These are phyloP conservation scores for Helarctos malayanus DNA, from an alignment of 2,797 vertebrate species.

Conservation along the genomic window DNA sequence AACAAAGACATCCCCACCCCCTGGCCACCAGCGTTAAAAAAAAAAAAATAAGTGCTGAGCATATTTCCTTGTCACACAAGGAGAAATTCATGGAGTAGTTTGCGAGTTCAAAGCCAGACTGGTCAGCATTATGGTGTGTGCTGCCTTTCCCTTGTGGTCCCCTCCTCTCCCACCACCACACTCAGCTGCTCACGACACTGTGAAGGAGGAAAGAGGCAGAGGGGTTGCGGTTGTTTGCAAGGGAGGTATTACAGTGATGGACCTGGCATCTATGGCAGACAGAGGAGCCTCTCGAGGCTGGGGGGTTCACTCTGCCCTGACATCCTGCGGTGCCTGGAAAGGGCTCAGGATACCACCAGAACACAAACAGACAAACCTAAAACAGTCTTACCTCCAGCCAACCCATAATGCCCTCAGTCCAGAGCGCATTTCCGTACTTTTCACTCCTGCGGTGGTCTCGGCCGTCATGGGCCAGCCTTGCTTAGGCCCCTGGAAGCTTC, in stretches of 20 bases:
- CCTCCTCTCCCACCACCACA: neutral
- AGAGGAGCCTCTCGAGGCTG: neutral
- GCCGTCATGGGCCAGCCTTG: neutral
- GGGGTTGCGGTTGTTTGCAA: neutral
- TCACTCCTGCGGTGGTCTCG: neutral
- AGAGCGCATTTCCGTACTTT: neutral
- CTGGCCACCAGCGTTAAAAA: neutral
- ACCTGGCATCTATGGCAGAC: neutral
- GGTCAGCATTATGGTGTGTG: neutral
- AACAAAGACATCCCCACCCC: neutral
- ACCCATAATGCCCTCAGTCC: too few species aligned
- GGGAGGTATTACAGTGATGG: too few species aligned
- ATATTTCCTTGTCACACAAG: conserved; percentile 37
- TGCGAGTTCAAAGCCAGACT: neutral
- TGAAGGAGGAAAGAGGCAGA: neutral
- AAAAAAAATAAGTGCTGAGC: neutral
- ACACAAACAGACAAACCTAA: neutral
- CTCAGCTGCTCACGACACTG: neutral
- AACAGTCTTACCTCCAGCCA: neutral
- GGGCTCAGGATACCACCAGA: neutral
- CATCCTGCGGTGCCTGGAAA: neutral
- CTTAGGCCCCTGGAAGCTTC: neutral
- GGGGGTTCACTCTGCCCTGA: neutral
- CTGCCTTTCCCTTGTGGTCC: too few species aligned
- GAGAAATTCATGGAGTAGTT: conserved; percentile 22